A percentile compares a stretch with the other conserved stretches of the same genome.
Evolutionary conservation across 2,797 vertebrate genomes (phyloP).

Genomic region (Ptychobarbus kaznakovi): DNA sequence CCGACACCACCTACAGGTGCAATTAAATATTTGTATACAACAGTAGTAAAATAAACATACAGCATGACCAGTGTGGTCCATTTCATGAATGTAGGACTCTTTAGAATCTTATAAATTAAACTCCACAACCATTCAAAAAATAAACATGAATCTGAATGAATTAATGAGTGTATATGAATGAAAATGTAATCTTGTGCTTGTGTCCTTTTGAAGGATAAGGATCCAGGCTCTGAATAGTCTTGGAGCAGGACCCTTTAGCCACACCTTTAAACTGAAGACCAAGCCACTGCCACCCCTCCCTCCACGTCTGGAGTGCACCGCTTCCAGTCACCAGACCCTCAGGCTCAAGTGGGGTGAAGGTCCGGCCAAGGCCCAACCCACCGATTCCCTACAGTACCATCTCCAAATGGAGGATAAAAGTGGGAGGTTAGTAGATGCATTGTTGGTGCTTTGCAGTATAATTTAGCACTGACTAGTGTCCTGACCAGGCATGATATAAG

Average conservation of each 20-base stretch:
- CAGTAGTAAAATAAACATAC: no score
- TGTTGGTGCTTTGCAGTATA: neutral
- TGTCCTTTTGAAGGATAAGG: constrained; percentile 82
- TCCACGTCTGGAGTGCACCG: constrained; percentile 94
- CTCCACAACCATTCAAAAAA: neutral
- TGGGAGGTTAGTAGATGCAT: constrained; percentile 82
- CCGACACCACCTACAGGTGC: constrained; percentile 98
- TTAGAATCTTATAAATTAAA: neutral
- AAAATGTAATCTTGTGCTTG: neutral
- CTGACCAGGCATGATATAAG: neutral
- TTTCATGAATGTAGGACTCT: neutral
- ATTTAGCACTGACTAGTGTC: neutral
- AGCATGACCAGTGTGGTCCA: neutral
- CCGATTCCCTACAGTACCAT: constrained; percentile 92
- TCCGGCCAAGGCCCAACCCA: constrained; percentile 80
- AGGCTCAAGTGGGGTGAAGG: constrained; percentile 98
- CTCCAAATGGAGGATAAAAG: constrained; percentile 95
- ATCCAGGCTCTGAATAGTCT: constrained; percentile 96
- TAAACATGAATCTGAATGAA: neutral
- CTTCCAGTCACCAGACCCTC: constrained; percentile 96
- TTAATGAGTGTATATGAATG: neutral
- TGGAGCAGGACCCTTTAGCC: constrained; percentile 96
- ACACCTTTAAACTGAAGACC: constrained; percentile 96
- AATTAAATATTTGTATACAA: neutral
- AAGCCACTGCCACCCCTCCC: constrained; percentile 94